Evolutionary conservation across 2,888 invertebrate genomes (phyloP).

Genomic region (Nineta flava): DNA sequence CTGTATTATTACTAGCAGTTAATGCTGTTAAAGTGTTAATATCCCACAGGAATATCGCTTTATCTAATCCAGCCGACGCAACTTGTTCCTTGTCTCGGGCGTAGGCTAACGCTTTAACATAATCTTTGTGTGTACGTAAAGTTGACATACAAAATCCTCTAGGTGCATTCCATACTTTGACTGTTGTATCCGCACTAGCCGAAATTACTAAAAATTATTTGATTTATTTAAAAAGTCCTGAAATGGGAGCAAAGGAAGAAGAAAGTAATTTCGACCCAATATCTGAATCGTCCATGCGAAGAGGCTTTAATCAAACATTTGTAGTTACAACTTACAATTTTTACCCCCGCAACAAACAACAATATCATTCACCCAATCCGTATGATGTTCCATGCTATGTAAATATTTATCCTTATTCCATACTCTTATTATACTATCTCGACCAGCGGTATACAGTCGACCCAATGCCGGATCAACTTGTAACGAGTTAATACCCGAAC

Average conservation of each 20-base stretch:
- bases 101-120: slow-evolving; percentile 94
- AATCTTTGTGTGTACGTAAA: slow-evolving; percentile 92
- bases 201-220: slow-evolving; percentile 65
- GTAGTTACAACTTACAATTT: slow-evolving; percentile 65
- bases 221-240: not conserved
- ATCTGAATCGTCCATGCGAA: too few species aligned
- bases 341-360: slow-evolving; percentile 93
- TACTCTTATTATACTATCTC: slow-evolving; percentile 93
- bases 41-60: slow-evolving; percentile 96
- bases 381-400: slow-evolving; percentile 98
- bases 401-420: slow-evolving; percentile 78
- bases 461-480: slow-evolving; percentile 81
- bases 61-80: slow-evolving; percentile 93
- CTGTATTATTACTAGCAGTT: slow-evolving; percentile 96
- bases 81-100: slow-evolving; percentile 92
- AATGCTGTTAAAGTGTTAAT: slow-evolving; percentile 93
- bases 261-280: too few species aligned
- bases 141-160: slow-evolving; percentile 99
- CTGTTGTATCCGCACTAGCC: slow-evolving; percentile 97
- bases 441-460: slow-evolving; percentile 86
- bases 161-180: slow-evolving; percentile 99
- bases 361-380: slow-evolving; percentile 99
- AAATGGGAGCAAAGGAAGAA: too few species aligned
- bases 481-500: slow-evolving; percentile 90
- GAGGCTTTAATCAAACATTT: too few species aligned